Percentiles rank a stretch among this genome's conserved stretches.
Conservation (phyloP, 92 coral and sea anemone species). For the Desmophyllum pertusum region DNA sequence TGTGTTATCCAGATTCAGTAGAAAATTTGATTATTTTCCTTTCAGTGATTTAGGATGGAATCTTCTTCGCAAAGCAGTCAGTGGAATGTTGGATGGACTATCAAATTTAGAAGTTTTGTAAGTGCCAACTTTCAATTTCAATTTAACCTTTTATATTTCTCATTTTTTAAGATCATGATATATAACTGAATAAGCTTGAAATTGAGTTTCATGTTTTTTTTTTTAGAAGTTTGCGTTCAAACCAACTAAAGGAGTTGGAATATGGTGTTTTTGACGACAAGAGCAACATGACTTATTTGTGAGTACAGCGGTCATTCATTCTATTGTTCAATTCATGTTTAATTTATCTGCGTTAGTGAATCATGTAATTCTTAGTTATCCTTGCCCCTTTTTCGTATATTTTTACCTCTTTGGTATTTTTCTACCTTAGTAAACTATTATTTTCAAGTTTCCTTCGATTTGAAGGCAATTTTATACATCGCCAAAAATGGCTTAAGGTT, state of each 20-base stretch:
- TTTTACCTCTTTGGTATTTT: too few relatives aligned
- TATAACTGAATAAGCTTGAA: not conserved
- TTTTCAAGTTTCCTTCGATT: too few relatives aligned
- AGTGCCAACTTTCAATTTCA: not conserved
- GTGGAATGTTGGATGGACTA: not conserved
- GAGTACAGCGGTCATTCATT: too few relatives aligned
- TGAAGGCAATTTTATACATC: too few relatives aligned
- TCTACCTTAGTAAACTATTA: too few relatives aligned
- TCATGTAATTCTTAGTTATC: too few relatives aligned
- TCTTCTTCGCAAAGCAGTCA: not conserved
- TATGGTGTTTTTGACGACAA: constrained; percentile 13
- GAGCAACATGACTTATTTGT: constrained; percentile 27
- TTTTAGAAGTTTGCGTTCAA: constrained; percentile 19
- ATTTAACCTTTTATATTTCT: not conserved
- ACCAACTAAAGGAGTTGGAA: constrained; percentile 13
- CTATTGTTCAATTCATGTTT: too few relatives aligned
- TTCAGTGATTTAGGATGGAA: not conserved
- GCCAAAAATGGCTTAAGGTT: too few relatives aligned
- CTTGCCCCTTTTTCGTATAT: too few relatives aligned
- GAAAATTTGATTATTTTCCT: not conserved
- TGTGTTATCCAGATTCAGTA: not conserved
- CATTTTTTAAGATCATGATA: not conserved
- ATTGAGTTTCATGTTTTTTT: not conserved
- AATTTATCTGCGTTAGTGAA: too few relatives aligned
- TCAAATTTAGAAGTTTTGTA: not conserved